These are phyloP conservation scores for Cassiopea andromeda DNA, from an alignment of 30 jellyfish, hydroid and myxozoan genomes.

Conservation along the genomic window DNA sequence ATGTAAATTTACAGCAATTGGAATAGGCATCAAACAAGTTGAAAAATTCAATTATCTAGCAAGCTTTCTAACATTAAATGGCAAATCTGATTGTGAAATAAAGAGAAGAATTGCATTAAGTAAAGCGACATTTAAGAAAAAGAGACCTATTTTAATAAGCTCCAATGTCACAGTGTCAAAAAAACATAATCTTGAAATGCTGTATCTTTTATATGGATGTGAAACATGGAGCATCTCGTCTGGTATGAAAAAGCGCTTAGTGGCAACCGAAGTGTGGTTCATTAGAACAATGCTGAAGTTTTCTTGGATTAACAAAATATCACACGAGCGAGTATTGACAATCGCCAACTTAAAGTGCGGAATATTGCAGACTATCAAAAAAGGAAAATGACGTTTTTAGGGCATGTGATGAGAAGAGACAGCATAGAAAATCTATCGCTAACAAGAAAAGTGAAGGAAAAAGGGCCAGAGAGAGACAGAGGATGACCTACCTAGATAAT, in stretches of 20 bases:
- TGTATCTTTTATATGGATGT: constrained; percentile 28
- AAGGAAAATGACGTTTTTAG: constrained; percentile 56
- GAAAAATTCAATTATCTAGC: constrained; percentile 54
- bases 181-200: neutral
- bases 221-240: constrained; percentile 49
- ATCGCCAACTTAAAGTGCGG: constrained; percentile 37
- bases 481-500: constrained; percentile 41
- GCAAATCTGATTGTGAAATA: constrained; percentile 68
- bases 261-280: constrained; percentile 53
- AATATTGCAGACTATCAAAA: constrained; percentile 34
- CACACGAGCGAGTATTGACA: constrained; percentile 66
- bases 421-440: constrained; percentile 58
- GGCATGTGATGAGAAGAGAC: constrained; percentile 39
- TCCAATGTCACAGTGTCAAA: constrained; percentile 9
- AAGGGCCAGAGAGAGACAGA: constrained; percentile 57
- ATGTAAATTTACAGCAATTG: constrained; percentile 61
- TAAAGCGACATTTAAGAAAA: constrained; percentile 54
- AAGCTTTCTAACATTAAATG: constrained; percentile 54
- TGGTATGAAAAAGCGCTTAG: constrained; percentile 43
- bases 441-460: constrained; percentile 44
- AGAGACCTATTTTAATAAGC: constrained; percentile 55
- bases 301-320: constrained; percentile 46
- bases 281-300: constrained; percentile 55
- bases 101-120: constrained; percentile 39
- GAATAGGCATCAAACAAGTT: constrained; percentile 39